These are phyloP conservation scores for Drosophila aff. DNA, from an alignment of 1,140 invertebrate species.

Conservation along the genomic window DNA sequence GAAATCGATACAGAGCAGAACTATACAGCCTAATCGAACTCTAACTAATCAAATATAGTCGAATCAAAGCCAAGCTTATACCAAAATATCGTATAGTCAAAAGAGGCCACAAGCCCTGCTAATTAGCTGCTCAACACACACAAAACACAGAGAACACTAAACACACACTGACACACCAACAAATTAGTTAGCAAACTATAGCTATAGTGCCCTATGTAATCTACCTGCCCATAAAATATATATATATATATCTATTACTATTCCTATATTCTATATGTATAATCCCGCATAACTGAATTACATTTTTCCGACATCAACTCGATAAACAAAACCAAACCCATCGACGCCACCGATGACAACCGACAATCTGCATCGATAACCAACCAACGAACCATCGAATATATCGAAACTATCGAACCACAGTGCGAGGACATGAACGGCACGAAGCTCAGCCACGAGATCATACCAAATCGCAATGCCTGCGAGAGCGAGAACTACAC, in stretches of 20 bases:
- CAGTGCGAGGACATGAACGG: conserved; percentile 94
- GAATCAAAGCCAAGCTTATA: conserved; percentile 37
- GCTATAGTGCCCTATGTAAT: conserved; percentile 36
- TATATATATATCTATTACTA: conserved; percentile 20
- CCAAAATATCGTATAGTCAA: conserved; percentile 41
- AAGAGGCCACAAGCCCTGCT: conserved; percentile 59
- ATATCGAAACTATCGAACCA: conserved; percentile 78
- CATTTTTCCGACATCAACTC: conserved; percentile 62
- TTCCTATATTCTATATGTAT: conserved; percentile 34
- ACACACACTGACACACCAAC: conserved; percentile 40
- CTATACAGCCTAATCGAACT: conserved; percentile 20
- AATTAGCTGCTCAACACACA: conserved; percentile 71
- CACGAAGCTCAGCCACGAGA: conserved; percentile 92
- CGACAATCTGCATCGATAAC: conserved; percentile 11
- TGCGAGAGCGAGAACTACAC: conserved; percentile 95
- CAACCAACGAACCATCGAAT: not conserved
- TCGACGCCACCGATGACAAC: conserved; percentile 22
- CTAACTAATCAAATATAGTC: conserved; percentile 13
- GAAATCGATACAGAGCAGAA: conserved; percentile 24
- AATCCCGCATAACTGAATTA: conserved; percentile 69
- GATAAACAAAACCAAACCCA: conserved; percentile 56
- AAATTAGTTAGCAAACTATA: conserved; percentile 47
- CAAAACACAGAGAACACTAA: conserved; percentile 1
- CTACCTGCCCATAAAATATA: conserved; percentile 9
- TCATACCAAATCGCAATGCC: conserved; percentile 93